Evolutionary conservation across 2,113 vertebrate genomes (phyloP), one percentile per base, ranked within the genome.

Genomic region (Leiothrix lutea): DNA sequence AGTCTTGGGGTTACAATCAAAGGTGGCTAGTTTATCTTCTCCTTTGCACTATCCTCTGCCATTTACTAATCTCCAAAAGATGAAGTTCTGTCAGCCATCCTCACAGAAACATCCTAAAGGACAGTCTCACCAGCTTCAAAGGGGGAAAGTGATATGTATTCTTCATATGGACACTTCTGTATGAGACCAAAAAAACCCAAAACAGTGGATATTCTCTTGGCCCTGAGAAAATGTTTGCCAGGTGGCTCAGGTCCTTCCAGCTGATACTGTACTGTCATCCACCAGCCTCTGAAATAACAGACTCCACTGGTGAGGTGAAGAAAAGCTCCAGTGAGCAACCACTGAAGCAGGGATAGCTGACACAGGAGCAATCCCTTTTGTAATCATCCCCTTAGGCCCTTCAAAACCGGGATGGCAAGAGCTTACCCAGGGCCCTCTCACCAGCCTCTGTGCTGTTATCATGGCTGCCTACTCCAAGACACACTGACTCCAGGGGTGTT

Each of bases 381-480:
- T 70, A 83, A 65, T 79, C 40, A 57, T 6, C 19, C 25, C 50
- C 66, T 61, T 14, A 70, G 23, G 19, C 26, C 62, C 74, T 92
- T 88, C 47, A 65, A 77, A 90, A 79, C 38, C 17, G n/a, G 50
- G 88, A 70, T 62, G 35, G 42, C 3, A 26, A 58, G 71, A 80
- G 21, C 71, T 73, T 28, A 61, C 12, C 53, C 88, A 78, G 11
- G 20, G 72, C 38, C 35, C 38, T 78, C 72, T 94, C 75, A 44
- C 38, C 82, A 93, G 42, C 38, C 60, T 40, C 67, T 58, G 21
- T 8, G 25, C 69, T 95, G 33, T 64, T 92, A 78, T 86, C 88
- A 56, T 15, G 71, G 88, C 91, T 94, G 80, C 75, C 44, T 95
- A 13, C 75, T 88, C 60, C 80, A 97, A 95, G 96, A 97, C 96